Evolutionary conservation across 2,888 invertebrate genomes (phyloP).

Genomic region (Ptilodon capucinus): DNA sequence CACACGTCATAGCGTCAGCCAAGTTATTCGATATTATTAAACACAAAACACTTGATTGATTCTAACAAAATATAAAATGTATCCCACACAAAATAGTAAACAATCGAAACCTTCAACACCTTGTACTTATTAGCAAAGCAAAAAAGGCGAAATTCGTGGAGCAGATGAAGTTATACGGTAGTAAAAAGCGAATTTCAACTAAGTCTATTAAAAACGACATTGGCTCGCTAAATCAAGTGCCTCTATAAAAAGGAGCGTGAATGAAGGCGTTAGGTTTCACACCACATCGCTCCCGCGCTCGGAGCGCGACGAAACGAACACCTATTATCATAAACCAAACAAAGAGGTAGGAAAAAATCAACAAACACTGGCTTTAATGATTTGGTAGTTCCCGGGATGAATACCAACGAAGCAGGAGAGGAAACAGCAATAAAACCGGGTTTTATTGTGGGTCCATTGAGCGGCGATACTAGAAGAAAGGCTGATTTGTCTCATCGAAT

Average conservation of each 20-base stretch:
- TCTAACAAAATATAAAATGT: slow-evolving; percentile 8
- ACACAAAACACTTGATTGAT: slow-evolving; percentile 6
- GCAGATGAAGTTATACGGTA: slow-evolving; percentile 37
- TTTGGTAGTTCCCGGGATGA: slow-evolving; percentile 75
- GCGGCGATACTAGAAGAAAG: slow-evolving; percentile 41
- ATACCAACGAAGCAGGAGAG: slow-evolving; percentile 72
- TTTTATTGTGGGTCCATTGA: slow-evolving; percentile 69
- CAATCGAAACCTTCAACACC: slow-evolving; percentile 20
- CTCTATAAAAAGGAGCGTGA: slow-evolving; percentile 73
- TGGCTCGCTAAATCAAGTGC: slow-evolving; percentile 75
- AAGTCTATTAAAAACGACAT: slow-evolving; percentile 70
- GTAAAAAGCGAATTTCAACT: slow-evolving; percentile 56
- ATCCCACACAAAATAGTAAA: slow-evolving; percentile 8
- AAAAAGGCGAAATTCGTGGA: slow-evolving; percentile 45
- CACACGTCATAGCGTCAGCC: neutral
- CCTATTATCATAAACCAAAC: slow-evolving; percentile 82
- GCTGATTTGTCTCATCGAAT: slow-evolving; percentile 44
- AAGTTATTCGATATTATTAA: neutral
- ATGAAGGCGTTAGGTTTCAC: slow-evolving; percentile 81
- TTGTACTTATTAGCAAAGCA: slow-evolving; percentile 36
- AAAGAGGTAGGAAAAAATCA: slow-evolving; percentile 72
- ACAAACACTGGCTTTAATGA: slow-evolving; percentile 77
- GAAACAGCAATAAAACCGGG: slow-evolving; percentile 74
- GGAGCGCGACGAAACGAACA: slow-evolving; percentile 70
- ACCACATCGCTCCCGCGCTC: slow-evolving; percentile 68